phyloP scores from a whole-genome alignment of 2,888 invertebrate genomes.

The Bugula neritina region DNA sequence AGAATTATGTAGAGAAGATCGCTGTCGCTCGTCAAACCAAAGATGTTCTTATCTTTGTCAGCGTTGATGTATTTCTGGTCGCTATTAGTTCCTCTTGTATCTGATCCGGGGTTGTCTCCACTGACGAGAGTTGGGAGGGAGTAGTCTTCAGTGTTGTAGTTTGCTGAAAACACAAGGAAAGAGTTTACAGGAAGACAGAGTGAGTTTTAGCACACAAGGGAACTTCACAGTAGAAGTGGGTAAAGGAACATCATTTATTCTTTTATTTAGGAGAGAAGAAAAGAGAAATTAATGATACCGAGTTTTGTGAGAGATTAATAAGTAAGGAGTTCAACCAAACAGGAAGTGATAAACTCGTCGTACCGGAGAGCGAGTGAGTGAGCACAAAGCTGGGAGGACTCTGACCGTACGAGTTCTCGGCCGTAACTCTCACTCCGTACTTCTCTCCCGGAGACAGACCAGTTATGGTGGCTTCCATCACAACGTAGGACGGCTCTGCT shows the following conservation, averaged over 20 bases:
- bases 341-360: too few species aligned
- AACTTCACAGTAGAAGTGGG: too few species aligned
- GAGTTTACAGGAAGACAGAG: too few species aligned
- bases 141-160: neutral
- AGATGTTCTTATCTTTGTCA: neutral
- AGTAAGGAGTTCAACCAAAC: too few species aligned
- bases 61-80: neutral
- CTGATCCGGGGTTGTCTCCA: neutral
- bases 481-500: neutral
- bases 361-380: neutral
- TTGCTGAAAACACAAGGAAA: neutral
- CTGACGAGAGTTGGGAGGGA: neutral
- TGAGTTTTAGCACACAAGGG: too few species aligned
- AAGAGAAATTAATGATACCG: too few species aligned
- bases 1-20: slow-evolving; percentile 48
- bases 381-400: neutral
- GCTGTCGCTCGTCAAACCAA: slow-evolving; percentile 36
- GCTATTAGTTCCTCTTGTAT: neutral
- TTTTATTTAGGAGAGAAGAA: too few species aligned
- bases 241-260: too few species aligned
- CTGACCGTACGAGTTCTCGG: neutral
- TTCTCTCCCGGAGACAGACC: neutral
- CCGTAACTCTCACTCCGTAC: neutral
- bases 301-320: too few species aligned
- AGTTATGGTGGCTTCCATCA: neutral